phyloP scores from a whole-genome alignment of 2,797 vertebrate genomes.

The Peromyscus aztecus region DNA sequence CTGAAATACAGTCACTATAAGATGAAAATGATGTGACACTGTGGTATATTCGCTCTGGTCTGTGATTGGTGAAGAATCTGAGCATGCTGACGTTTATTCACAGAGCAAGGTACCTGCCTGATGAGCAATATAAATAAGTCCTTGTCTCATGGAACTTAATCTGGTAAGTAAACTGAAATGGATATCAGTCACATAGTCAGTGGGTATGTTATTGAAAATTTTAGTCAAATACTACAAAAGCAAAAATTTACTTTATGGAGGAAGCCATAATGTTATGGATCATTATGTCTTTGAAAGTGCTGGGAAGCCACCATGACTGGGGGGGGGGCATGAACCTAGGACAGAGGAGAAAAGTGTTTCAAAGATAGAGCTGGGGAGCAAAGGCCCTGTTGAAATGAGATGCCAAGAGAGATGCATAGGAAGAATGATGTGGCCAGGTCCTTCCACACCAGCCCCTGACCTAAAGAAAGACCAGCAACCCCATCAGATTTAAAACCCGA shows the following conservation, averaged over 20 bases:
- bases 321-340: background rate
- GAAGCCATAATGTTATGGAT: background rate
- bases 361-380: background rate
- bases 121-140: background rate
- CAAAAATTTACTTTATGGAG: background rate
- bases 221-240: background rate
- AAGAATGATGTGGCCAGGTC: background rate
- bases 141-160: background rate
- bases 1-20: background rate
- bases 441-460: too few species aligned
- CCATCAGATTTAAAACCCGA: background rate
- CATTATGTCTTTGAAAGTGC: background rate
- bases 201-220: background rate
- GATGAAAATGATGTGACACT: background rate
- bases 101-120: background rate
- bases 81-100: background rate
- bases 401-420: background rate
- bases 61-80: background rate
- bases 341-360: background rate
- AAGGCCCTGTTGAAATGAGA: background rate
- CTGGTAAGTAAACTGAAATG: background rate
- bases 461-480: background rate
- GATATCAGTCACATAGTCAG: background rate
- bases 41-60: too few species aligned
- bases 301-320: too few species aligned